Evolutionary conservation across 2,888 invertebrate species (phyloP).

Genomic region (Limnephilus marmoratus): DNA sequence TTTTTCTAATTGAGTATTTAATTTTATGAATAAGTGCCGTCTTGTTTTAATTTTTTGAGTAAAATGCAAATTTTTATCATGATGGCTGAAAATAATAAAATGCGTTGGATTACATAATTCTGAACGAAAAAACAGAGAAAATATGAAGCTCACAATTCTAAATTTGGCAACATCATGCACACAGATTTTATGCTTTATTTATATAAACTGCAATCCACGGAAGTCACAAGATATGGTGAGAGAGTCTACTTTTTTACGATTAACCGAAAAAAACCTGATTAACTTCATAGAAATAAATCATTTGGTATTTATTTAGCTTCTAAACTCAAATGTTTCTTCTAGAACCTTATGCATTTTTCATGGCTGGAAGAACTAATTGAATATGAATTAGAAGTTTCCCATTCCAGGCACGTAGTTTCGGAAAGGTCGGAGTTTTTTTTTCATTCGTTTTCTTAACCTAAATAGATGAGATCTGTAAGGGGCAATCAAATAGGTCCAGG

Average conservation of each 20-base stretch:
- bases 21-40: background rate
- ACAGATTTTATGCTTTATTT: background rate
- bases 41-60: background rate
- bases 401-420: constrained; percentile 13
- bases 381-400: background rate
- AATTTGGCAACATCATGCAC: background rate
- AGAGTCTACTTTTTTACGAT: background rate
- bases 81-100: no score
- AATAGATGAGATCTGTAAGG: constrained; percentile 38
- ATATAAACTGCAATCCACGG: background rate
- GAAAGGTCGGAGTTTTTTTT: constrained; percentile 9
- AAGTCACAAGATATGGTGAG: background rate
- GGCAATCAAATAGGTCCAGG: constrained; percentile 41
- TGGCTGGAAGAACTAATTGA: background rate
- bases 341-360: background rate
- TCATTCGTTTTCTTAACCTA: constrained; percentile 33
- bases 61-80: no score
- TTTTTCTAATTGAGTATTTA: background rate
- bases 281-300: background rate
- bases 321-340: background rate
- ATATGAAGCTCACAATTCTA: background rate
- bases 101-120: no score
- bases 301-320: background rate
- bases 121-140: background rate
- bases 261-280: background rate